A percentile compares a stretch with the other conserved stretches of the same genome.
These are phyloP conservation scores for Aporophyla nigra DNA, from an alignment of 2,888 invertebrate species.

Conservation along the genomic window DNA sequence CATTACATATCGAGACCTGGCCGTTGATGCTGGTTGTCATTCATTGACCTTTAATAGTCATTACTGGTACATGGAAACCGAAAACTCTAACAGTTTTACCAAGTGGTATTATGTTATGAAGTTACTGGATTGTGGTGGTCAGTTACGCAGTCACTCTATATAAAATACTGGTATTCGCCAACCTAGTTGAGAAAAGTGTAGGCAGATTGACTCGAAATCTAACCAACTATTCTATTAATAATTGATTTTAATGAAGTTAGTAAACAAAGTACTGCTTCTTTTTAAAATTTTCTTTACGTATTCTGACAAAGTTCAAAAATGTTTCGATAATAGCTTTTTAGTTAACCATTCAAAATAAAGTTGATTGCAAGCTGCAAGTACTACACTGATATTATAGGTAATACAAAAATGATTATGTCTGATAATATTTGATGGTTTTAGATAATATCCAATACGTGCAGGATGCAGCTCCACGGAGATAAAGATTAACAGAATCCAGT, in stretches of 20 bases:
- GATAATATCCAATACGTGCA: slow-evolving; percentile 34
- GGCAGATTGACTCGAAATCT: neutral
- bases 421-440: slow-evolving; percentile 29
- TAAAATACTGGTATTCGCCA: too few relatives aligned
- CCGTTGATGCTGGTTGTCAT: too few relatives aligned
- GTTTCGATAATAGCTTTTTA: neutral
- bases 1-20: too few relatives aligned
- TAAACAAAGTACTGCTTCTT: neutral
- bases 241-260: neutral
- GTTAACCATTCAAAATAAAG: neutral
- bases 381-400: neutral
- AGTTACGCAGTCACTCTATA: too few relatives aligned
- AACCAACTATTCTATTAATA: neutral
- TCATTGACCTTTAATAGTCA: too few relatives aligned
- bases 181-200: too few relatives aligned
- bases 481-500: slow-evolving; percentile 13
- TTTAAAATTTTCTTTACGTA: neutral
- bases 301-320: neutral
- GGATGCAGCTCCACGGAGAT: slow-evolving; percentile 4
- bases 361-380: neutral
- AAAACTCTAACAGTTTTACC: too few relatives aligned
- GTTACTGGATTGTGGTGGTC: neutral
- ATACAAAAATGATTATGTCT: slow-evolving; percentile 23
- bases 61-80: too few relatives aligned
- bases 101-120: too few relatives aligned